Evolutionary conservation across 1,140 invertebrate species (phyloP).

Genomic region (Akabosia matsudoensis): DNA sequence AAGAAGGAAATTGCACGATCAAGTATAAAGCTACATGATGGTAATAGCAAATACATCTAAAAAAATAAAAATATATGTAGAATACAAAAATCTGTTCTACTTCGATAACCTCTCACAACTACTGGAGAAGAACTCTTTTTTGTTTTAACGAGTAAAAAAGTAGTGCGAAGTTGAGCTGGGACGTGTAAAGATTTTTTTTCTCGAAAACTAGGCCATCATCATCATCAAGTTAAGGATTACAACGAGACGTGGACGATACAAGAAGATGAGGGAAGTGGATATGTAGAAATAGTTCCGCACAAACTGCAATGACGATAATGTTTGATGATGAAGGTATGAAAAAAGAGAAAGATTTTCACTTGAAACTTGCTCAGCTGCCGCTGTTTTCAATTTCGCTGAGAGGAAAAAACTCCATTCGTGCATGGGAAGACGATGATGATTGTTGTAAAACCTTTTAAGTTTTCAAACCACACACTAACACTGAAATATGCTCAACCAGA

Average conservation of each 20-base stretch:
- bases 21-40: no score
- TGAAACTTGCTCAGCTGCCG: background rate
- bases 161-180: background rate
- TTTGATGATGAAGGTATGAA: no score
- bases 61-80: no score
- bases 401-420: background rate
- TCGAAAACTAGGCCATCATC: background rate
- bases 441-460: background rate
- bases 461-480: slow-evolving; percentile 2
- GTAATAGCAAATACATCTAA: no score
- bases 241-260: background rate
- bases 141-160: background rate
- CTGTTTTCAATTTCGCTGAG: background rate
- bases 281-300: background rate
- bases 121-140: background rate
- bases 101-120: no score
- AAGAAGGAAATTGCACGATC: background rate
- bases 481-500: background rate
- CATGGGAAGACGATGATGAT: background rate
- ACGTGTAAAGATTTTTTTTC: background rate
- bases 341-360: background rate
- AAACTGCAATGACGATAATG: background rate
- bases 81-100: no score
- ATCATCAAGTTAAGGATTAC: background rate
- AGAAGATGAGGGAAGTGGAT: background rate